These are phyloP conservation scores for Paramormyrops kingsleyae DNA, from an alignment of 2,113 vertebrate genomes.

Conservation along the genomic window DNA sequence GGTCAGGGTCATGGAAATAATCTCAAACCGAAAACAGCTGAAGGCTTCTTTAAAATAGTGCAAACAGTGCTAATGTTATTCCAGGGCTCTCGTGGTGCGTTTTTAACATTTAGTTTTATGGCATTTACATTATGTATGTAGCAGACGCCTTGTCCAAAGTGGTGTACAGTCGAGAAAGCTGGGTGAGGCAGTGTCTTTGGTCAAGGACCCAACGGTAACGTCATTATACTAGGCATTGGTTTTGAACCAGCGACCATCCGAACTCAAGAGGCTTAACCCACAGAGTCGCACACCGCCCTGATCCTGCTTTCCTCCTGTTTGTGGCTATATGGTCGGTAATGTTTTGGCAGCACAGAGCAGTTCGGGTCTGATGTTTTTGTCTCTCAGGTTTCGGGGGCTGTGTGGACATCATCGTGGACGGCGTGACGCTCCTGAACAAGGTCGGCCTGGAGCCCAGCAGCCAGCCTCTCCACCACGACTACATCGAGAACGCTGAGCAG, in stretches of 20 bases:
- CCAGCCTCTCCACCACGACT: slow-evolving; percentile 65
- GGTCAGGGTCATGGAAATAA: neutral
- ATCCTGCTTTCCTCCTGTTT: neutral
- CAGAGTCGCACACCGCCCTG: neutral
- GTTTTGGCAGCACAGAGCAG: neutral
- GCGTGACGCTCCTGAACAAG: slow-evolving; percentile 62
- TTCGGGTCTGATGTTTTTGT: neutral
- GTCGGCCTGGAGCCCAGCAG: slow-evolving; percentile 53
- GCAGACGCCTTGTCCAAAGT: neutral
- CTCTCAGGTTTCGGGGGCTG: slow-evolving; percentile 71
- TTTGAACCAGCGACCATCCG: neutral
- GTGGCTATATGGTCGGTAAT: neutral
- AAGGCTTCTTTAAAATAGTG: neutral
- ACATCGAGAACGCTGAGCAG: slow-evolving; percentile 60
- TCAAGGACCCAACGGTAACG: neutral
- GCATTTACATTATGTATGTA: neutral
- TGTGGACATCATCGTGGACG: slow-evolving; percentile 70
- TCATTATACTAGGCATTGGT: neutral
- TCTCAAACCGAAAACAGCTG: neutral
- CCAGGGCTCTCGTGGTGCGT: neutral
- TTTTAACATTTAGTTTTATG: neutral
- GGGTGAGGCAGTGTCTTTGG: neutral
- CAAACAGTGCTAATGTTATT: neutral
- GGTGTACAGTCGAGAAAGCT: neutral
- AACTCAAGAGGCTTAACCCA: neutral